Evolutionary conservation across 2,888 invertebrate genomes (phyloP).

Genomic region (Cancer borealis): DNA sequence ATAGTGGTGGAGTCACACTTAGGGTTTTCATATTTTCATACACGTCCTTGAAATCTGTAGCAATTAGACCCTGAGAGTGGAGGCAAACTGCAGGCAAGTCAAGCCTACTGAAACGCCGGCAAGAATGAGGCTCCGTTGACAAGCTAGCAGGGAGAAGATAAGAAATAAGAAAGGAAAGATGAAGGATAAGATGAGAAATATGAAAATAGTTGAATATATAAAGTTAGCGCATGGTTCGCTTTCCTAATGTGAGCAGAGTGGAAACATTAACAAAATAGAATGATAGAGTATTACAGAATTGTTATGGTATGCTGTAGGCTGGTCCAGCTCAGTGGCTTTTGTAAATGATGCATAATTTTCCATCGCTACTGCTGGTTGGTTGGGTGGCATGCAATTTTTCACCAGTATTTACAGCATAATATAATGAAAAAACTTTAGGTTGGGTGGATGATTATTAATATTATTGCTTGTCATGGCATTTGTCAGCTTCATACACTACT

Average conservation of each 20-base stretch:
- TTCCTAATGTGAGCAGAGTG: too few species aligned
- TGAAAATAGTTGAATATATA: too few species aligned
- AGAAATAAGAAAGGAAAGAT: too few species aligned
- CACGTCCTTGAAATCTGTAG: not conserved
- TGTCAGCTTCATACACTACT: constrained; percentile 6
- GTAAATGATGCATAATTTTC: not conserved
- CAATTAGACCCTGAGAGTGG: constrained; percentile 4
- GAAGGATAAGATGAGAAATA: too few species aligned
- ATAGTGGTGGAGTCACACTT: not conserved
- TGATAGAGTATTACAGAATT: not conserved
- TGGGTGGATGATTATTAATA: not conserved
- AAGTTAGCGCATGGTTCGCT: too few species aligned
- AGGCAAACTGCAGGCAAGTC: not conserved
- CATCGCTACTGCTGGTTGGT: not conserved
- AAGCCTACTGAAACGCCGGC: not conserved
- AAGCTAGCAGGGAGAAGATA: not conserved
- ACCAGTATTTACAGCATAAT: not conserved
- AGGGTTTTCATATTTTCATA: not conserved
- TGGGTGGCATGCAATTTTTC: not conserved
- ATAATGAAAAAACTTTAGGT: not conserved
- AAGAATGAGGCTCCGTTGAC: not conserved
- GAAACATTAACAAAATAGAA: not conserved
- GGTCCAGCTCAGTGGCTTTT: not conserved
- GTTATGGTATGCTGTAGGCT: not conserved
- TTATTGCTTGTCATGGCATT: not conserved